Base-by-base conservation (phyloP, 2,888 invertebrate species). In the Idaea straminata region DNA sequence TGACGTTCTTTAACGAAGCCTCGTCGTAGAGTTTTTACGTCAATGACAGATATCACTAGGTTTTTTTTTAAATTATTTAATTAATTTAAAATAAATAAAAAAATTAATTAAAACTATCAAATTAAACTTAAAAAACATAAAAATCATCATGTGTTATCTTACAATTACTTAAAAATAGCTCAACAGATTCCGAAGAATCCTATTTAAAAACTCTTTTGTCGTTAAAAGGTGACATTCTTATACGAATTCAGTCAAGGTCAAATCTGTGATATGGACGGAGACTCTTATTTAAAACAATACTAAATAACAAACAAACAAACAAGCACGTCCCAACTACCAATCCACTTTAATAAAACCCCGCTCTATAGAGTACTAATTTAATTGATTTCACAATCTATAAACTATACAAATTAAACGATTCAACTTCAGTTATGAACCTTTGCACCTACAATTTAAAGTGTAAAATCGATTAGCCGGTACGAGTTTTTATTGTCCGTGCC, bases 371-470 rank as follows among this genome's bases (percentile, higher is more conserved):
- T 77, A 81, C 84, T 82, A 83, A 83, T 85, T 82, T 84, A 86
- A 86, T 86, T 84, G 85, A 84, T 86, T 85, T 85, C 83, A 83
- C 83, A 84, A 85, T 82, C 79, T 79, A 81, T 77, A 68, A 77
- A 68, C 66, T 59, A 61, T 34, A 65, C 62, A 35, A 61, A 64
- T 65, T 63, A 38, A 35, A 15, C 61, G 15, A 16, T 7, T 3
- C n/a, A 59, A 65, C 60, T 15, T 13, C 57, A 10, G 76, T 67
- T 74, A 64, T 69, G 63, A 63, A 63, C 70, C 59, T 62, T 72
- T 66, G 5, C 0, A 0, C 0, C 0, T 5, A n/a, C 3, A 15
- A 0, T 0, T 60, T 77, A 81, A 66, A 72, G 79, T 74, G 57
- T 63, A 74, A 61, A 74, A 69, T 80, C 13, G 57, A 36, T 62